Percentiles rank a stretch among this genome's conserved stretches.
phyloP scores from a whole-genome alignment of 2,797 vertebrate genomes.

The Erethizon dorsatum region DNA sequence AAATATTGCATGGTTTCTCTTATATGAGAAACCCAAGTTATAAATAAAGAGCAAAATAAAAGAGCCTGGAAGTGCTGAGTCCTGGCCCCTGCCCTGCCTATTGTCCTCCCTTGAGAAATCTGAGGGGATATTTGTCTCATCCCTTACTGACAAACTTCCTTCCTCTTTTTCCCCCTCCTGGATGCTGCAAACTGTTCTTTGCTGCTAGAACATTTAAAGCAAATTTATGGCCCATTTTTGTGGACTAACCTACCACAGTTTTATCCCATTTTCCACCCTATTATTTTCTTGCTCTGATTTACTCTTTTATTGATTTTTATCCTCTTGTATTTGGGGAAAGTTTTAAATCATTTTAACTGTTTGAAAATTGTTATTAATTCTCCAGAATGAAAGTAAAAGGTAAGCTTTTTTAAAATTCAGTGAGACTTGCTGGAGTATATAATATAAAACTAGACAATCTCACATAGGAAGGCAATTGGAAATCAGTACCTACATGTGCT shows the following conservation, averaged over 20 bases:
- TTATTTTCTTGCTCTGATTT: background rate
- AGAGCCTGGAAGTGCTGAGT: background rate
- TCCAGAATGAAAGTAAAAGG: background rate
- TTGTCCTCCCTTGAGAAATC: background rate
- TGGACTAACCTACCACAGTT: background rate
- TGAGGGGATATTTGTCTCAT: background rate
- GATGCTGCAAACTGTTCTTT: background rate
- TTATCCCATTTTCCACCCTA: background rate
- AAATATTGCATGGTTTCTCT: background rate
- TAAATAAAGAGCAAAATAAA: background rate
- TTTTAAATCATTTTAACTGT: background rate
- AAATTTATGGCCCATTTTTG: background rate
- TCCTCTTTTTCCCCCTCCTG: background rate
- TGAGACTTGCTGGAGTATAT: background rate
- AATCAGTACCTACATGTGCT: background rate
- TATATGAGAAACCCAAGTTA: background rate
- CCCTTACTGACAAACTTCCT: background rate
- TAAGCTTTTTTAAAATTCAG: background rate
- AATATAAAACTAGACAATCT: background rate
- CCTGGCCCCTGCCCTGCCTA: fast-evolving
- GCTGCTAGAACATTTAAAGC: background rate
- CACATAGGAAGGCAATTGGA: background rate
- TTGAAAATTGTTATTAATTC: slow-evolving; percentile 39
- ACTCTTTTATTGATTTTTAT: background rate
- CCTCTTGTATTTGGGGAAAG: background rate